These are phyloP conservation scores for Druon quercuslanigerum DNA, from an alignment of 1,140 invertebrate genomes.

Conservation along the genomic window DNA sequence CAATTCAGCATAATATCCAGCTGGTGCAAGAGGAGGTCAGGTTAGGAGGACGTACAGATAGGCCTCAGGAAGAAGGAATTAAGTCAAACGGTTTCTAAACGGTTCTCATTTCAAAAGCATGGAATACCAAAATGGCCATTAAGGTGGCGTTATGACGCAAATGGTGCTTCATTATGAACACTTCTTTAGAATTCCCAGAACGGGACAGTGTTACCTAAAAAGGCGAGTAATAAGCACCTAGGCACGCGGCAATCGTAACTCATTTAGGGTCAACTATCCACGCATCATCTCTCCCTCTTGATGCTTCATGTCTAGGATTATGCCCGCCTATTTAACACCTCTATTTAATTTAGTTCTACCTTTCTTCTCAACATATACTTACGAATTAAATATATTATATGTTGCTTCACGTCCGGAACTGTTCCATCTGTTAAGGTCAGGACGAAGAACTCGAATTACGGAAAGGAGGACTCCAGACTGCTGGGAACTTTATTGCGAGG, in stretches of 20 bases:
- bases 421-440: constrained; percentile 25
- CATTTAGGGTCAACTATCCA: constrained; percentile 26
- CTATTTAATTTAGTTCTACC: background rate
- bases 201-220: constrained; percentile 32
- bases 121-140: constrained; percentile 29
- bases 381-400: background rate
- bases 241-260: constrained; percentile 22
- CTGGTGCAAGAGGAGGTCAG: constrained; percentile 48
- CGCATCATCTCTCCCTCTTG: background rate
- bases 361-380: background rate
- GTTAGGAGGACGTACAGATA: constrained; percentile 58
- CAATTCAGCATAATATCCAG: constrained; percentile 38
- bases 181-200: constrained; percentile 37
- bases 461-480: constrained; percentile 15
- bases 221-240: constrained; percentile 27
- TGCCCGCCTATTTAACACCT: background rate
- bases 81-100: constrained; percentile 61
- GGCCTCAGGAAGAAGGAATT: constrained; percentile 50
- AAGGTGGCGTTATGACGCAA: constrained; percentile 16
- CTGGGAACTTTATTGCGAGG: constrained; percentile 27
- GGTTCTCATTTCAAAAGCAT: constrained; percentile 31
- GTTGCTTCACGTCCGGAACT: constrained; percentile 19
- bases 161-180: constrained; percentile 36
- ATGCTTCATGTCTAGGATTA: background rate
- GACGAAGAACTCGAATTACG: constrained; percentile 5